These are phyloP conservation scores for Octodonta nipae DNA, from an alignment of 2,888 invertebrate species.

Conservation along the genomic window DNA sequence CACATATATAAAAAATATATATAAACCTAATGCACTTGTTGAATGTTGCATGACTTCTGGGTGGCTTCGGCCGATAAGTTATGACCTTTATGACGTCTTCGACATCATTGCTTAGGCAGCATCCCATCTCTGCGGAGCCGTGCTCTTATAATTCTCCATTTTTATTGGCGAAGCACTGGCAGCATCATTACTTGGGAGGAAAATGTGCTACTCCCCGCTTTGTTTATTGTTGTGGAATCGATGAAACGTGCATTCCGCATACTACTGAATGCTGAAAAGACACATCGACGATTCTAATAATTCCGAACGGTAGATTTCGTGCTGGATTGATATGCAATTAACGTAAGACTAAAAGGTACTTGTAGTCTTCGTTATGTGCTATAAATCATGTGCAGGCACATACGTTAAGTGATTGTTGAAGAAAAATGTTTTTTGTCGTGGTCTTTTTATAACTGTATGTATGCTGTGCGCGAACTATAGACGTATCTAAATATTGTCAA, in stretches of 20 bases:
- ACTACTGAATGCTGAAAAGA: background rate
- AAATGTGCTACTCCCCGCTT: background rate
- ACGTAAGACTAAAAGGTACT: too few relatives aligned
- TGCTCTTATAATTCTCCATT: constrained; percentile 12
- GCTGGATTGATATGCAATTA: too few relatives aligned
- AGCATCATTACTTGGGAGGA: too few relatives aligned
- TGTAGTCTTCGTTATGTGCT: too few relatives aligned
- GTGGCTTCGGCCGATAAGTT: constrained; percentile 23
- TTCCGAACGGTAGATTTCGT: too few relatives aligned
- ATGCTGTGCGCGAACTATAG: too few relatives aligned
- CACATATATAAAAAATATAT: constrained; percentile 15
- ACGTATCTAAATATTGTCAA: too few relatives aligned
- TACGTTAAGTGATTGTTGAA: too few relatives aligned
- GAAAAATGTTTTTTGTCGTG: too few relatives aligned
- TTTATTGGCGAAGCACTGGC: too few relatives aligned
- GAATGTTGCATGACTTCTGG: constrained; percentile 27
- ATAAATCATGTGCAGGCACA: too few relatives aligned
- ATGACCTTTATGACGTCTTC: constrained; percentile 19
- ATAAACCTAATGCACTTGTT: constrained; percentile 25
- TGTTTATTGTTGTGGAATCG: background rate
- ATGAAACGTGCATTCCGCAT: background rate
- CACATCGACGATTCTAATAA: background rate
- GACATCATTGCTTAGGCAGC: constrained; percentile 10
- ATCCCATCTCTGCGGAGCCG: constrained; percentile 7
- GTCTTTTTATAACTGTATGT: too few relatives aligned